phyloP scores from a whole-genome alignment of 35 echinoderm and acorn worm species.

The Apostichopus japonicus region DNA sequence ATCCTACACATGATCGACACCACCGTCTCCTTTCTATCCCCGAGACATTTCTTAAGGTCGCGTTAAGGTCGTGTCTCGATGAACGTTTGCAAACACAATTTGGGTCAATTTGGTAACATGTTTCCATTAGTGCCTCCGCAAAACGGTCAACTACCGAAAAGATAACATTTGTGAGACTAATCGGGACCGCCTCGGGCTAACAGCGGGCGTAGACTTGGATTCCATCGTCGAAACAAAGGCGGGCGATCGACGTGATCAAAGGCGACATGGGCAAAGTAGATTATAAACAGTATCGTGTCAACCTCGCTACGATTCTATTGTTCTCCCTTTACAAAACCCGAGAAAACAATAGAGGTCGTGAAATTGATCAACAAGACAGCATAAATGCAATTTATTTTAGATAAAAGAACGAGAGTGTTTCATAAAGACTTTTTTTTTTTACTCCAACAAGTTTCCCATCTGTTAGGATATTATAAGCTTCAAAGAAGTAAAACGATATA shows the following conservation, averaged over 20 bases:
- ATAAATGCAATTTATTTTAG: too few species aligned
- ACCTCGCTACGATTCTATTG: too few species aligned
- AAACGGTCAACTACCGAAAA: constrained; percentile 29
- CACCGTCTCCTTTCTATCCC: too few species aligned
- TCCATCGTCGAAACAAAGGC: constrained; percentile 4
- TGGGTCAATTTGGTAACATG: constrained; percentile 9
- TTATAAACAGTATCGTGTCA: too few species aligned
- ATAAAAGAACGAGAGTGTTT: too few species aligned
- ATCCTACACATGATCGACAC: too few species aligned
- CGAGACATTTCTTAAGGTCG: background rate
- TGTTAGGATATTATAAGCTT: too few species aligned
- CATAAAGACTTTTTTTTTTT: too few species aligned
- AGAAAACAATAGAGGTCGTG: background rate
- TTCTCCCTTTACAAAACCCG: background rate
- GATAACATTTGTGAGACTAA: constrained; percentile 49
- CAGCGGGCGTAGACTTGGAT: background rate
- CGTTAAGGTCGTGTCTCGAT: background rate
- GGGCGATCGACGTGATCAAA: background rate
- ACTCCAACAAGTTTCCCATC: too few species aligned
- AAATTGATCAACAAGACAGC: too few species aligned
- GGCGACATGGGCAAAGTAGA: background rate
- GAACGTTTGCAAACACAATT: background rate
- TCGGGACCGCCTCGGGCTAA: constrained; percentile 3
- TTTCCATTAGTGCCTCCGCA: background rate
- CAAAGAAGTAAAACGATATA: too few species aligned